These are phyloP conservation scores for Sebastes vulpes DNA, from an alignment of 2,797 vertebrate genomes.

Conservation along the genomic window DNA sequence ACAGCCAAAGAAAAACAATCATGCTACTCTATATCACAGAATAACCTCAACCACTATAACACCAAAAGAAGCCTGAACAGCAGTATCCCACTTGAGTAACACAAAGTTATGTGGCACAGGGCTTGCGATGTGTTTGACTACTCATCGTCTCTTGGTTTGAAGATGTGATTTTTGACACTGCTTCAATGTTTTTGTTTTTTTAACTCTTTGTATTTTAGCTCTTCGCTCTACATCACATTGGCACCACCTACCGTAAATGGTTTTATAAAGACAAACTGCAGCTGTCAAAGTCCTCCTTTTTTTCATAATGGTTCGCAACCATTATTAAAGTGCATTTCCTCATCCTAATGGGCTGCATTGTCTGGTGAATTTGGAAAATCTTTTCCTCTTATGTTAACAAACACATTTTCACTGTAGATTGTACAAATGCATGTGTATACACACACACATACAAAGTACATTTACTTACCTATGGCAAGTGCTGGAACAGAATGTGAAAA, in stretches of 20 bases:
- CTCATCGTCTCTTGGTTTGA: background rate
- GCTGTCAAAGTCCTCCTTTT: background rate
- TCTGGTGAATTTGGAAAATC: background rate
- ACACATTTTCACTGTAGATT: background rate
- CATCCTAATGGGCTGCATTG: background rate
- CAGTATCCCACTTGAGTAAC: background rate
- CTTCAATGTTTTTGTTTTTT: background rate
- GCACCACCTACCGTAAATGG: background rate
- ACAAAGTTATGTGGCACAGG: background rate
- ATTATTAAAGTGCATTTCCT: background rate
- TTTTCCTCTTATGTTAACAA: background rate
- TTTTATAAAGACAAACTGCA: background rate
- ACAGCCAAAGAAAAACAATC: background rate
- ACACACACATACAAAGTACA: background rate
- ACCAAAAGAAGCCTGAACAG: background rate
- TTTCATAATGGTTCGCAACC: background rate
- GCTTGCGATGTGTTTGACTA: background rate
- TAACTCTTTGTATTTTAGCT: background rate
- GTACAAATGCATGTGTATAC: background rate
- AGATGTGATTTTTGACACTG: background rate
- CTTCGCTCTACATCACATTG: background rate
- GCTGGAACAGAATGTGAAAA: background rate
- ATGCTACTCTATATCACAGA: background rate
- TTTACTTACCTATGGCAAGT: background rate
- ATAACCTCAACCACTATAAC: background rate